Percentiles rank a stretch among this genome's conserved stretches.
These are phyloP conservation scores for Cotesia typhae DNA, from an alignment of 1,140 invertebrate genomes.

Conservation along the genomic window DNA sequence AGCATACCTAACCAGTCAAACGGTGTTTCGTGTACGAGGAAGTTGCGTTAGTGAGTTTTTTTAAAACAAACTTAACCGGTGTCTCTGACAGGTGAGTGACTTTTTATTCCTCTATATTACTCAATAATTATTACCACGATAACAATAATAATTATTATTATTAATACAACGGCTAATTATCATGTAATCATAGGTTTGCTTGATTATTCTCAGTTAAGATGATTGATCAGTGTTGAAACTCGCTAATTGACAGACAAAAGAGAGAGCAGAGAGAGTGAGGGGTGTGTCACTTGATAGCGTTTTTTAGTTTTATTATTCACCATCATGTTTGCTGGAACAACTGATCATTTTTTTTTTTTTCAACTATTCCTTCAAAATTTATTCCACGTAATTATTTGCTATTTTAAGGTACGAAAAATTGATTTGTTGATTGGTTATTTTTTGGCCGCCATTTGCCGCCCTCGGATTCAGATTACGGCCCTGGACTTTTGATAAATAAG, in stretches of 20 bases:
- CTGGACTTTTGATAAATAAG: constrained; percentile 20
- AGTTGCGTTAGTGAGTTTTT: constrained; percentile 22
- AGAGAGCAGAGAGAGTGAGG: constrained; percentile 23
- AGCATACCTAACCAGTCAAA: constrained; percentile 15
- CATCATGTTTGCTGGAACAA: not conserved
- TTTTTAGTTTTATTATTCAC: not conserved
- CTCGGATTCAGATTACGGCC: constrained; percentile 30
- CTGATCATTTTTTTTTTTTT: no score
- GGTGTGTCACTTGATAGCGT: constrained; percentile 31
- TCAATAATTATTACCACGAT: no score
- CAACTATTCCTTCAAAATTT: no score
- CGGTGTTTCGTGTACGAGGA: constrained; percentile 35
- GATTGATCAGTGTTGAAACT: not conserved
- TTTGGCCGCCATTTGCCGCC: constrained; percentile 37
- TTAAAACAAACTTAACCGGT: constrained; percentile 26
- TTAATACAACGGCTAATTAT: no score
- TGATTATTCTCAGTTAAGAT: no score
- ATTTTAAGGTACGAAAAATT: no score
- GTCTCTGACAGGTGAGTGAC: constrained; percentile 37
- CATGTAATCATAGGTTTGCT: no score
- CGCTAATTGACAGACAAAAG: not conserved
- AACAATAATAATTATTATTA: no score
- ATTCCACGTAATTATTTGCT: no score
- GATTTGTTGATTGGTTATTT: no score
- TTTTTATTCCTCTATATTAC: not conserved